These are phyloP conservation scores for Periparus ater DNA, from an alignment of 2,797 vertebrate genomes.

Conservation along the genomic window DNA sequence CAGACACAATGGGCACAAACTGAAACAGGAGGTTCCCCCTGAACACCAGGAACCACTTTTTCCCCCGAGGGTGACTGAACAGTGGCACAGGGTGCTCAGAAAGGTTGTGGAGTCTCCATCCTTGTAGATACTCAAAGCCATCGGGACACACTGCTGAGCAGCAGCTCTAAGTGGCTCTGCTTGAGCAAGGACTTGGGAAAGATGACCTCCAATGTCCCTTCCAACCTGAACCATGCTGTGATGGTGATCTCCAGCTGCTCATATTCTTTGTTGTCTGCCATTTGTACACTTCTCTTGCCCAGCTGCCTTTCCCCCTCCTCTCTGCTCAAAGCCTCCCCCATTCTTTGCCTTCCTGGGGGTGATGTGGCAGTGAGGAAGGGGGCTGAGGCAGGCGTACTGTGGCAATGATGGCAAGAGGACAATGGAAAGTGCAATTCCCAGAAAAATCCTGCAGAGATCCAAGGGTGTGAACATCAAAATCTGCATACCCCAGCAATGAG, in stretches of 20 bases:
- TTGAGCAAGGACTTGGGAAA: not conserved
- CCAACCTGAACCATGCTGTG: not conserved
- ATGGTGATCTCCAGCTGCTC: not conserved
- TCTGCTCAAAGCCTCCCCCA: not conserved
- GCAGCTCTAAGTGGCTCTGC: not conserved
- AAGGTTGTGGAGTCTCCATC: not conserved
- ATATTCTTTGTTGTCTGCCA: not conserved
- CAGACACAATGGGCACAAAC: not conserved
- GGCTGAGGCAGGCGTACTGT: not conserved
- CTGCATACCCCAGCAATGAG: not conserved
- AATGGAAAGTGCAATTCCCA: not conserved
- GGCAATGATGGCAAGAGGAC: not conserved
- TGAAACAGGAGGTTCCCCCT: not conserved
- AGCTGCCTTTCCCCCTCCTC: not conserved
- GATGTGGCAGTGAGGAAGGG: not conserved
- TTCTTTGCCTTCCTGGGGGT: not conserved
- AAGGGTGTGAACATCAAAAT: not conserved
- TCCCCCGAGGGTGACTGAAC: rapidly evolving
- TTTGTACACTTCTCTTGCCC: not conserved
- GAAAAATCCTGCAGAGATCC: not conserved
- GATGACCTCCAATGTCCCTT: not conserved
- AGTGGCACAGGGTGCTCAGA: not conserved
- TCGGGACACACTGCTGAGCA: not conserved
- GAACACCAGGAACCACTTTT: not conserved
- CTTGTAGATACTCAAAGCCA: not conserved